Evolutionary conservation across 2,888 invertebrate genomes (phyloP).

Genomic region (Xestia ashworthii): DNA sequence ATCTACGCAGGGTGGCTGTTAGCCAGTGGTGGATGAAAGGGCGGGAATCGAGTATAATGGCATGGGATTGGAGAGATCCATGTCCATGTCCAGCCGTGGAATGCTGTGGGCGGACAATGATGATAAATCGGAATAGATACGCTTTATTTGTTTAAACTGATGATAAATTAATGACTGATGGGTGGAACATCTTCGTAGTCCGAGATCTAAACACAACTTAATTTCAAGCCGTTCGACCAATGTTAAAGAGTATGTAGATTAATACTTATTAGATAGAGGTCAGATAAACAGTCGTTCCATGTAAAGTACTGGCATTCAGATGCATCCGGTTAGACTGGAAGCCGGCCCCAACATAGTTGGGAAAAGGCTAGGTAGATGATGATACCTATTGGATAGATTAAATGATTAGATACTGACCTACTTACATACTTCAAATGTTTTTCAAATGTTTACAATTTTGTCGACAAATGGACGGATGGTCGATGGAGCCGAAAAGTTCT

Average conservation of each 20-base stretch:
- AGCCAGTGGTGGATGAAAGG: not conserved
- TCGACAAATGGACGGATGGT: not conserved
- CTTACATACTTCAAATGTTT: not conserved
- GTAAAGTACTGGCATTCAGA: too few relatives aligned
- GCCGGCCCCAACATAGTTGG: too few relatives aligned
- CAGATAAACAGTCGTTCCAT: too few relatives aligned
- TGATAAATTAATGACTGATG: not conserved
- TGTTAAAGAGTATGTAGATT: not conserved
- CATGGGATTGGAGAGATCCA: too few relatives aligned
- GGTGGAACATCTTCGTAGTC: not conserved
- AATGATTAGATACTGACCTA: not conserved
- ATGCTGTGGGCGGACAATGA: not conserved
- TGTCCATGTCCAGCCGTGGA: not conserved
- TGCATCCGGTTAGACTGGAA: too few relatives aligned
- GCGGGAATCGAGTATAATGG: too few relatives aligned
- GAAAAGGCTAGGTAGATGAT: too few relatives aligned
- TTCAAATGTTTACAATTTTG: too few relatives aligned
- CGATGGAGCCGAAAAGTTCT: too few relatives aligned
- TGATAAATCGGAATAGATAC: not conserved
- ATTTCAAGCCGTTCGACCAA: not conserved
- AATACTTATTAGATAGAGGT: too few relatives aligned
- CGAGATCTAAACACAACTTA: not conserved
- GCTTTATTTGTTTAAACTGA: not conserved
- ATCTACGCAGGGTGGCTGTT: not conserved
- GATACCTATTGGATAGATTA: not conserved